These are phyloP conservation scores for Ageneiosus marmoratus DNA, from an alignment of 2,113 vertebrate genomes.

Conservation along the genomic window DNA sequence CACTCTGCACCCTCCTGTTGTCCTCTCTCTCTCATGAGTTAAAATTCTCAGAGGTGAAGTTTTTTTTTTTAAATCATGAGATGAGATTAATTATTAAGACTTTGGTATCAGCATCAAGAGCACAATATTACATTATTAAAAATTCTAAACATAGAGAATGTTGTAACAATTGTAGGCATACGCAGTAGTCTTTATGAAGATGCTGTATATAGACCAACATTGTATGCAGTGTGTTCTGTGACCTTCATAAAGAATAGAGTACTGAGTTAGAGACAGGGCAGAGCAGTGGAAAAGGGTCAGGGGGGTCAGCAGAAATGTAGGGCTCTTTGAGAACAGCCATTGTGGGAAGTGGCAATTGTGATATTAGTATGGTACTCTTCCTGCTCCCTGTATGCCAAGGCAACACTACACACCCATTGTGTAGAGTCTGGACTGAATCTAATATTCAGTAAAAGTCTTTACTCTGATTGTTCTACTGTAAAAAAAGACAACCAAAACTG, in stretches of 20 bases:
- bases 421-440: neutral
- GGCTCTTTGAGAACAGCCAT: conserved; percentile 22
- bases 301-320: neutral
- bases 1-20: neutral
- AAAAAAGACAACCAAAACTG: neutral
- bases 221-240: neutral
- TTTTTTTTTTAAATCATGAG: neutral
- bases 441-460: neutral
- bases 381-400: conserved; percentile 33
- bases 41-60: neutral
- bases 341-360: conserved; percentile 24
- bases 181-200: conserved; percentile 9
- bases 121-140: neutral
- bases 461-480: neutral
- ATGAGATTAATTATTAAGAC: neutral
- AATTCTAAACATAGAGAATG: neutral
- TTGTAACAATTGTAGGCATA: neutral
- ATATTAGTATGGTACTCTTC: conserved; percentile 16
- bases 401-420: conserved; percentile 8
- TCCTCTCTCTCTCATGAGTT: neutral
- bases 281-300: conserved; percentile 12
- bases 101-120: neutral
- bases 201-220: neutral
- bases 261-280: conserved; percentile 20
- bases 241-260: conserved; percentile 34